Base-by-base conservation (phyloP, 1,140 invertebrate genomes). In the Popillia japonica region DNA sequence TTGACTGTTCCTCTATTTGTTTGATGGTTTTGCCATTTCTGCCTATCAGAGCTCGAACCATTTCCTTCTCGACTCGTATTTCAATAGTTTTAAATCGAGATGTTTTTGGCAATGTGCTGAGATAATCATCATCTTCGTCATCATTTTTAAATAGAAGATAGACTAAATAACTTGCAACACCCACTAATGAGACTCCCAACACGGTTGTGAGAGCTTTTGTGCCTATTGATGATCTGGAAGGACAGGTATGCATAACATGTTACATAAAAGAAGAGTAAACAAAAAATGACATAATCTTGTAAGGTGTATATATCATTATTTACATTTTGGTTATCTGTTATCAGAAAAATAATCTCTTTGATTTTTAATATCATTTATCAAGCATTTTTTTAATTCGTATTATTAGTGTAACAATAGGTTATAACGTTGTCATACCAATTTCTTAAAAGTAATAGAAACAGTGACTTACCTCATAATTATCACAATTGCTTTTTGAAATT, bases 1-100 rank as follows among this genome's bases (percentile, higher is more conserved):
- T 90, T 0, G 93, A 92, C 80, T 90, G 90, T 64, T 91, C 87
- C 84, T 96, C 90, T 81, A 97, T 91, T 77, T 91, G 86, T 84
- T 92, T 93, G 44, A 95, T 90, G 80, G 90, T 91, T 10, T 86
- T 85, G 7, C 94, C 94, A 78, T 87, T 89, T 79, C 92, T 88
- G 77, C 94, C 94, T 86, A 92, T 91, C 42, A 91, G 79, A 42
- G 82, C 79, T 4, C 88, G 87, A 68, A 91, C 87, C 78, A 83
- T 82, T 23, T 88, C 82, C 75, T 86, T 86, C 3, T 89, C 89
- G 41, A 92, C 84, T 82, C 86, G 85, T 6, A 90, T 79, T 83
- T 89, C 87, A 44, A 87, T 55, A 11, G 78, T 80, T 79, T 82
- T 85, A 76, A 83, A 84, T 80, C 83, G 83, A 34, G 82, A 86